Evolutionary conservation across 2,888 invertebrate genomes (phyloP), one percentile per base, ranked within the genome.

Genomic region (Ephialtes manifestator): DNA sequence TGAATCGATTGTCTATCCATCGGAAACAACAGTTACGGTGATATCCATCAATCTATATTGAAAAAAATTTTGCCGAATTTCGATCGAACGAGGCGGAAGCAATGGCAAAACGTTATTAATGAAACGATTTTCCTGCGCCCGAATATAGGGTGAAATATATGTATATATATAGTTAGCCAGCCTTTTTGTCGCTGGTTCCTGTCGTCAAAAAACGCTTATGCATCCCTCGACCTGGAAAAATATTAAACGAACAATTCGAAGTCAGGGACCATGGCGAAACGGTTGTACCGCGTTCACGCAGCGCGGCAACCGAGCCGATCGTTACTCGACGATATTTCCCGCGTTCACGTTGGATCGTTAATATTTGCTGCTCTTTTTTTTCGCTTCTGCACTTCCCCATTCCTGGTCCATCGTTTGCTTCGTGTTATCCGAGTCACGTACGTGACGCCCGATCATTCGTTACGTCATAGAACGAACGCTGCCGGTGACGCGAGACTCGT

Each of bases 161-260:
- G 53, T 35, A 4, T 35, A 35, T 35, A 7, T 35, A 7, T 35
- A 7, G 1, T 1, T 4, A 35, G 8, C 2, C 11, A 15, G 10
- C 15, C 18, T 77, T 79, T 81, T 76, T 65, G 43, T 68, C 70
- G 13, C 39, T 15, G 11, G 4, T 28, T 15, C 55, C 58, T 46
- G 55, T 60, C 46, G 74, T 53, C 63, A 72, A 84, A 86, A 84
- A 85, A 63, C 63, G 85, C 83, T 80, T 81, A 83, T 83, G 81
- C 68, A 75, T 67, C 72, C 71, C 68, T 53, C 55, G 72, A 60
- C 77, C 58, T 24, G 67, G 63, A 75, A 75, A 81, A 85, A 81
- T 83, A 72, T 85, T 63, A 79, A 81, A 81, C 83, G 84, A 81
- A 81, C 83, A 70, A 77, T 86, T 83, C 70, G 3, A 78, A 84